Evolutionary conservation across 2,888 invertebrate species (phyloP), one percentile per base, ranked within the genome.

Genomic region (Linnaemya tessellans): DNA sequence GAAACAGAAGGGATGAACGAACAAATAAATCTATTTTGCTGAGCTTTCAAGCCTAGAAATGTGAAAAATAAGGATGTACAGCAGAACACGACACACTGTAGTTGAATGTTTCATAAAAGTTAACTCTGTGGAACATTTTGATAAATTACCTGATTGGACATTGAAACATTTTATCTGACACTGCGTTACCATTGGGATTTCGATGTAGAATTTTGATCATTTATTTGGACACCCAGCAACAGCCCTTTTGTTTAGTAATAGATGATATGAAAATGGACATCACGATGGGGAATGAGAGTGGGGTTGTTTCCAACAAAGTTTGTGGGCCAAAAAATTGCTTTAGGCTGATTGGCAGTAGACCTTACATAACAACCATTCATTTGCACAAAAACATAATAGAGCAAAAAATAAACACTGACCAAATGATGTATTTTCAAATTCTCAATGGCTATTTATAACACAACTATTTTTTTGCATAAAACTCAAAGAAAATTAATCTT

Each of bases 101-200:
- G 46, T 60, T 74, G 30, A 67, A 62, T 60, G 46, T 62, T 58
- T 35, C 30, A 84, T 67, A 62, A 46, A 78, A 79, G 58, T 64
- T 74, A 30, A 58, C 58, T 82, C 51, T 56, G 56, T 77, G 54
- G 54, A 88, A 86, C 65, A 89, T 90, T 90, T 91, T 91, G 91
- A 91, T 90, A 91, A 91, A 91, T 91, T 84, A 88, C 89, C 87
- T 89, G 90, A 91, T 91, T 90, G 90, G 91, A 90, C 91, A 90
- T 90, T 90, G 91, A 90, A 91, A 89, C 90, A 90, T 91, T 91
- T 91, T 90, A 91, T 91, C 89, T 89, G 89, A 84, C 89, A 89
- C 88, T 89, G 90, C 89, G 89, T 88, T 89, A 88, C 89, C 81
- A 78, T 79, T 80, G 86, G 82, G 84, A 87, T 84, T 89, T 89